A percentile compares a stretch with the other conserved stretches of the same genome.
Evolutionary conservation across 2,797 vertebrate genomes (phyloP).

Genomic region (Spinibarbus caldwelli): DNA sequence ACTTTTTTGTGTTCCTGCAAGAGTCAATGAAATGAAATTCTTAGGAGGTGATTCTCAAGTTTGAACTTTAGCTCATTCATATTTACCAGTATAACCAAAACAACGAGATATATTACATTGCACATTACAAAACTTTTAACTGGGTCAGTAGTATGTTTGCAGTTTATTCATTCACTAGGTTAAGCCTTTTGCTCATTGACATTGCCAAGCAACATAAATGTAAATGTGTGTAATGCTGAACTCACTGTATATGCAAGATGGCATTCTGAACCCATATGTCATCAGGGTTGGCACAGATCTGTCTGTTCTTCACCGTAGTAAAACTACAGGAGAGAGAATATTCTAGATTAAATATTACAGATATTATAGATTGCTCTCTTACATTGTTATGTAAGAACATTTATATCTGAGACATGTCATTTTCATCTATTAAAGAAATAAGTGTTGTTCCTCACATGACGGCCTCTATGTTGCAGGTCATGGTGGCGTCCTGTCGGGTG

Average conservation of each 20-base stretch:
- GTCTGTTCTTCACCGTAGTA: constrained; percentile 45
- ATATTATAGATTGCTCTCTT: not conserved
- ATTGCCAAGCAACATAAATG: not conserved
- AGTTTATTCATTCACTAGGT: not conserved
- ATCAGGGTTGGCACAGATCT: constrained; percentile 61
- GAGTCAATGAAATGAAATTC: not conserved
- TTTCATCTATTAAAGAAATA: not conserved
- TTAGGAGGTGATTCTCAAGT: not conserved
- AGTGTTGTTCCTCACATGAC: constrained; percentile 63
- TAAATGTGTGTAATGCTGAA: constrained; percentile 14
- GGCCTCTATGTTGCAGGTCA: constrained; percentile 64
- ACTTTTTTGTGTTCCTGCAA: not conserved
- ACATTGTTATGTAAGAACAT: not conserved
- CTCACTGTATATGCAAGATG: constrained; percentile 45
- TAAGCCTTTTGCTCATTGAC: not conserved
- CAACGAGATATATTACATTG: too few relatives aligned
- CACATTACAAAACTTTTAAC: not conserved
- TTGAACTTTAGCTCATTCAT: not conserved
- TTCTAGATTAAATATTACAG: not conserved
- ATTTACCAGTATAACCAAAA: not conserved
- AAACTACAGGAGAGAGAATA: constrained; percentile 59
- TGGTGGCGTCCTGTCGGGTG: constrained; percentile 48
- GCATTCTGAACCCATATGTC: constrained; percentile 53
- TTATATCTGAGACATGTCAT: not conserved
- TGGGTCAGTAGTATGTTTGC: not conserved